Percentiles rank a stretch among this genome's conserved stretches.
Conservation (phyloP, 2,113 vertebrate genomes). For the Thryonomys swinderianus region DNA sequence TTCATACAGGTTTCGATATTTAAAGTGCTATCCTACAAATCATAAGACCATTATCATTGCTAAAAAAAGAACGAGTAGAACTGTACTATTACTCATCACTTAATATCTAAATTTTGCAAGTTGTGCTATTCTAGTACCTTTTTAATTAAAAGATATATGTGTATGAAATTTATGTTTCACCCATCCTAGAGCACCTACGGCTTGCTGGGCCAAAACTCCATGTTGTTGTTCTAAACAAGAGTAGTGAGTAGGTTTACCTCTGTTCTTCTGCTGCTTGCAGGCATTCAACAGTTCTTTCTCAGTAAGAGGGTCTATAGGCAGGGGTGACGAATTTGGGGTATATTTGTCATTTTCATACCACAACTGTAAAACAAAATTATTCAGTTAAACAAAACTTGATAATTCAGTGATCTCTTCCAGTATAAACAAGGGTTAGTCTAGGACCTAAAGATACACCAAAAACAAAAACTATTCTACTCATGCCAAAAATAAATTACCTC, state of each 20-base stretch:
- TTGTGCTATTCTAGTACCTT: background rate
- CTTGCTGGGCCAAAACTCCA: background rate
- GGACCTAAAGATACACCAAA: background rate
- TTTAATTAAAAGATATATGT: background rate
- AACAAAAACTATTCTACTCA: background rate
- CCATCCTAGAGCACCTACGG: background rate
- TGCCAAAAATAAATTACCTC: constrained; percentile 88
- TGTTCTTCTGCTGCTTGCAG: constrained; percentile 83
- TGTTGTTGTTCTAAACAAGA: background rate
- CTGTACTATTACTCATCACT: background rate
- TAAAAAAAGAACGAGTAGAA: constrained; percentile 26
- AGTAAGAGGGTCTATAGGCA: background rate
- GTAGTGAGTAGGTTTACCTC: constrained; percentile 84
- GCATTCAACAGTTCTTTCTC: constrained; percentile 80
- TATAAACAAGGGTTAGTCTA: background rate
- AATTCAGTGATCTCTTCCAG: background rate
- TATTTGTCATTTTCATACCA: constrained; percentile 80
- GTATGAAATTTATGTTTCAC: background rate
- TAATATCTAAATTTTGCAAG: background rate
- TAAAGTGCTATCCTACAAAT: background rate
- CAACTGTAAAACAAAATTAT: constrained; percentile 84
- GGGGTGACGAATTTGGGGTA: background rate
- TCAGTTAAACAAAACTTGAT: constrained; percentile 40
- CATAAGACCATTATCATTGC: background rate
- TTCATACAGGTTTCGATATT: background rate